Conservation (phyloP, 2,797 vertebrate genomes). For the Esox lucius region DNA sequence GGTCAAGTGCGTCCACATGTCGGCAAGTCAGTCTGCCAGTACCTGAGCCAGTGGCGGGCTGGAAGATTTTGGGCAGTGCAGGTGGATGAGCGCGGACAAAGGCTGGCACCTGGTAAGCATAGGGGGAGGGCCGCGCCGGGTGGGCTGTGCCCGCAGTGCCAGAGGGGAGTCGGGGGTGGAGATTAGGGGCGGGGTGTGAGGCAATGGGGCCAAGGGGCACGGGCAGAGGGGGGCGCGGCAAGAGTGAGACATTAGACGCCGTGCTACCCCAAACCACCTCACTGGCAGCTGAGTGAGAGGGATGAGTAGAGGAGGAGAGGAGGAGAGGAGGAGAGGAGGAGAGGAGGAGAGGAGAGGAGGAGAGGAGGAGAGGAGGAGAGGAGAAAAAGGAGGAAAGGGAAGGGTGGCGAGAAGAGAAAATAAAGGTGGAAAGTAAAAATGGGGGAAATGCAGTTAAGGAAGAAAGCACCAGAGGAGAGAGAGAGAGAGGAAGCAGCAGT, state of each 20-base stretch:
- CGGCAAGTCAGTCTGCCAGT: conserved; percentile 30
- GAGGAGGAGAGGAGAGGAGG: conserved; percentile 19
- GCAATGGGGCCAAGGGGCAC: conserved; percentile 42
- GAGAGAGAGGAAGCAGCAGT: not conserved
- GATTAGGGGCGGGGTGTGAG: conserved; percentile 25
- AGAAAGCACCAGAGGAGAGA: conserved; percentile 19
- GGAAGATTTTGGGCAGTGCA: conserved; percentile 79
- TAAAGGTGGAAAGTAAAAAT: not conserved
- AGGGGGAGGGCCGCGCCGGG: conserved; percentile 51
- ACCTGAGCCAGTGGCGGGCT: conserved; percentile 71
- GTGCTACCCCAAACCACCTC: conserved; percentile 57
- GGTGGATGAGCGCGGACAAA: conserved; percentile 72
- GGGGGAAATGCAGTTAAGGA: not conserved
- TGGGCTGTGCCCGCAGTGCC: conserved; percentile 18
- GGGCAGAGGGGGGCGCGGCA: conserved; percentile 42
- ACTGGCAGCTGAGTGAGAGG: conserved; percentile 53
- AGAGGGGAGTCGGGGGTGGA: conserved; percentile 9
- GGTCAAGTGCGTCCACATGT: not conserved
- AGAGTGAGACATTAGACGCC: conserved; percentile 53
- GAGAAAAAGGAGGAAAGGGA: not conserved
- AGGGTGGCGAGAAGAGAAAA: not conserved
- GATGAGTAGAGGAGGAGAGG: not conserved
- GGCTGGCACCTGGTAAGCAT: conserved; percentile 67
- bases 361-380: not conserved
- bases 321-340: not conserved